Evolutionary conservation across 2,888 invertebrate species (phyloP).

Genomic region (Caradrina clavipalpis): DNA sequence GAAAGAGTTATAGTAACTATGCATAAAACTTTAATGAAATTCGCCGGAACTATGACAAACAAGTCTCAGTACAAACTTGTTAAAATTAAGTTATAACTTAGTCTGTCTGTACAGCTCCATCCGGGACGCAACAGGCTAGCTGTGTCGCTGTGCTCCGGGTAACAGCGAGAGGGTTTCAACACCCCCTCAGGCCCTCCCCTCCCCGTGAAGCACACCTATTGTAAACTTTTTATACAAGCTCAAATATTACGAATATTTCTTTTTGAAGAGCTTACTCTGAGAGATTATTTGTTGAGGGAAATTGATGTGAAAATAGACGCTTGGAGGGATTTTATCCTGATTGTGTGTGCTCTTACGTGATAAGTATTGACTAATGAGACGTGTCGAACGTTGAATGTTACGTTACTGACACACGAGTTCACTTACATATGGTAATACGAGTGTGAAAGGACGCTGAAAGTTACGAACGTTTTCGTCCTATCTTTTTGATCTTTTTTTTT

Average conservation of each 20-base stretch:
- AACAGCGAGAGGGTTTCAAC: slow-evolving; percentile 7
- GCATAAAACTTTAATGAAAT: neutral
- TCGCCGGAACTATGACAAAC: neutral
- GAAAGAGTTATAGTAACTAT: neutral
- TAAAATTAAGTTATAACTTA: slow-evolving; percentile 15
- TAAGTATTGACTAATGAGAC: neutral
- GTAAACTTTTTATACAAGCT: slow-evolving; percentile 23
- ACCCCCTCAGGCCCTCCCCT: neutral
- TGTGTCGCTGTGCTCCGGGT: slow-evolving; percentile 14
- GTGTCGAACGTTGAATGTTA: neutral
- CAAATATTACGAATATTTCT: slow-evolving; percentile 24
- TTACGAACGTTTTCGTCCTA: too few species aligned
- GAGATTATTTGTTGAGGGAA: neutral
- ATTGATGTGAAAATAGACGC: neutral
- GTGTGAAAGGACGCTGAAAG: too few species aligned
- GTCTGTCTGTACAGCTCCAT: slow-evolving; percentile 24
- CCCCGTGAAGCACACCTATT: slow-evolving; percentile 22
- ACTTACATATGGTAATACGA: too few species aligned
- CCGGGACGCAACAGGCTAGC: slow-evolving; percentile 46
- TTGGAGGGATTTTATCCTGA: neutral
- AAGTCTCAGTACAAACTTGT: neutral
- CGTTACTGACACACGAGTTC: too few species aligned
- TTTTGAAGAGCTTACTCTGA: slow-evolving; percentile 11
- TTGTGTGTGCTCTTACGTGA: neutral
- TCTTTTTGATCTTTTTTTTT: too few species aligned